These are phyloP conservation scores for Anguilla japonica DNA, from an alignment of 2,113 vertebrate genomes.

Conservation along the genomic window DNA sequence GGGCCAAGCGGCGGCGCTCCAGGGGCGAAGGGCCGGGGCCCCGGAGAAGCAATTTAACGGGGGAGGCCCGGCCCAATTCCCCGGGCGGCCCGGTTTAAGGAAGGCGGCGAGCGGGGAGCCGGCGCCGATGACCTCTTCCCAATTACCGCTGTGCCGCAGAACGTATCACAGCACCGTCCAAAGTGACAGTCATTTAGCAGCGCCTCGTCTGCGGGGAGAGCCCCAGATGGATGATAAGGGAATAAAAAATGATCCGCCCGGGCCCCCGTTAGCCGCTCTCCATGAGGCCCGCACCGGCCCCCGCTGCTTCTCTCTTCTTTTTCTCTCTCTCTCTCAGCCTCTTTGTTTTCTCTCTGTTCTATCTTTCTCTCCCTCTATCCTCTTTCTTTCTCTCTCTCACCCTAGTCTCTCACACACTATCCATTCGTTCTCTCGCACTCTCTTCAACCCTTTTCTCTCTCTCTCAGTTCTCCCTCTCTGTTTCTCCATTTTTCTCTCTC, in stretches of 20 bases:
- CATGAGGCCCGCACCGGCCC: constrained; percentile 53
- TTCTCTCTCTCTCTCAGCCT: constrained; percentile 16
- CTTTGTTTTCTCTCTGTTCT: neutral
- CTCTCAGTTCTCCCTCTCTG: constrained; percentile 17
- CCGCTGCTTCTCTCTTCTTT: constrained; percentile 47
- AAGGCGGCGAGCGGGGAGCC: constrained; percentile 67
- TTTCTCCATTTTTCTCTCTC: constrained; percentile 1
- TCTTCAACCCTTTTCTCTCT: constrained; percentile 33
- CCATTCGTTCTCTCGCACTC: constrained; percentile 11
- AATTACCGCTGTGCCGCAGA: constrained; percentile 72
- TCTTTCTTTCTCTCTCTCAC: constrained; percentile 4
- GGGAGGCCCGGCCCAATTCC: constrained; percentile 73
- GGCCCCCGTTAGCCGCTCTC: constrained; percentile 70
- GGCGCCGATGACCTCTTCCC: constrained; percentile 69
- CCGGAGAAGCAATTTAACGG: constrained; percentile 75
- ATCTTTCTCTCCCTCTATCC: constrained; percentile 20
- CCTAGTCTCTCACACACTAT: neutral
- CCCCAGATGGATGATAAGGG: constrained; percentile 78
- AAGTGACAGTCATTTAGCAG: constrained; percentile 81
- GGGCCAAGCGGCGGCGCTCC: constrained; percentile 68
- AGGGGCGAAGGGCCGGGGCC: constrained; percentile 71
- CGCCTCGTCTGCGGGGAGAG: constrained; percentile 73
- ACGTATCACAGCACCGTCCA: constrained; percentile 68
- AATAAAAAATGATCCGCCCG: constrained; percentile 80
- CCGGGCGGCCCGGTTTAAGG: constrained; percentile 72